Percentiles rank a stretch among this genome's conserved stretches.
Conservation (phyloP, 2,113 vertebrate genomes). For the Amia ocellicauda region DNA sequence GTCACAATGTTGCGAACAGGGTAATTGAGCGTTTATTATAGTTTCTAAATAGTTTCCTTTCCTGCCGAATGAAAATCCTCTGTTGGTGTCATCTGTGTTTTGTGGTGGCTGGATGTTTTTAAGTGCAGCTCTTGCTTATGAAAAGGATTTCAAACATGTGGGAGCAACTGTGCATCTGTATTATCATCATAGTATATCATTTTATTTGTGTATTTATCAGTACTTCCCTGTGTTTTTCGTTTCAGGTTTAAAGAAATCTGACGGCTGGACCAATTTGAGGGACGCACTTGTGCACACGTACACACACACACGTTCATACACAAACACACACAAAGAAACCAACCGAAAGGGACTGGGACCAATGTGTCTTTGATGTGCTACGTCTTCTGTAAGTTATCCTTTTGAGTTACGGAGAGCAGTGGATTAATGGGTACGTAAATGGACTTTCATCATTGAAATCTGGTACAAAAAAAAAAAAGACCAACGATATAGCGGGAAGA, state of each 20-base stretch:
- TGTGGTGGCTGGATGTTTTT: too few species aligned
- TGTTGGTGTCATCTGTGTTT: too few species aligned
- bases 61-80: too few species aligned
- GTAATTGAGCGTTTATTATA: too few species aligned
- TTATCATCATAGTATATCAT: too few species aligned
- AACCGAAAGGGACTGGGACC: constrained; percentile 27
- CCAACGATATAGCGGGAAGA: not conserved
- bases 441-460: constrained; percentile 1
- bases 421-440: not conserved
- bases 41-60: too few species aligned
- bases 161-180: too few species aligned
- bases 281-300: constrained; percentile 22
- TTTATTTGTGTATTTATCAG: too few species aligned
- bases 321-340: constrained; percentile 23
- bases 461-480: constrained; percentile 7
- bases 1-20: too few species aligned
- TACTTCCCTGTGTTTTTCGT: constrained; percentile 23
- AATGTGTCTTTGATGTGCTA: constrained; percentile 14
- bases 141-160: too few species aligned
- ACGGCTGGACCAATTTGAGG: constrained; percentile 20
- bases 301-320: constrained; percentile 3
- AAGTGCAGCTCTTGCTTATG: too few species aligned
- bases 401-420: constrained; percentile 7
- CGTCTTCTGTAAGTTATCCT: constrained; percentile 16
- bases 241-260: constrained; percentile 67